phyloP scores from a whole-genome alignment of 2,888 invertebrate species.

The Antitype chi region DNA sequence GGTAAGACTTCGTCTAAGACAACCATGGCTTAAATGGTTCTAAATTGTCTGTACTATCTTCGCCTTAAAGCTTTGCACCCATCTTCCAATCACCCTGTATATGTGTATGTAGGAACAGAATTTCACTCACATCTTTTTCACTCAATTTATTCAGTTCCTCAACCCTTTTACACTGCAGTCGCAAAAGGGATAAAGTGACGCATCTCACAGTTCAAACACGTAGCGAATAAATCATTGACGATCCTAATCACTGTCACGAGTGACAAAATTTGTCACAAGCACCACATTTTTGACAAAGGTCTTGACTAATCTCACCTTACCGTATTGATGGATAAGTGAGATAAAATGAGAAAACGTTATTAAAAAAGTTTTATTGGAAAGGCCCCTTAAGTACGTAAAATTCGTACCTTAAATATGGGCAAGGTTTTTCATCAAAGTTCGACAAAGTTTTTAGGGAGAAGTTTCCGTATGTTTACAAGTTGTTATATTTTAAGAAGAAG shows the following conservation, averaged over 20 bases:
- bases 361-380: slow-evolving; percentile 75
- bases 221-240: slow-evolving; percentile 39
- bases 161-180: neutral
- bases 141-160: neutral
- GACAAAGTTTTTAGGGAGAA: slow-evolving; percentile 38
- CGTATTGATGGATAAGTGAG: slow-evolving; percentile 47
- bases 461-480: slow-evolving; percentile 52
- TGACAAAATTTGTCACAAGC: slow-evolving; percentile 28
- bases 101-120: no score
- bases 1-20: no score
- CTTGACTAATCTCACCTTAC: slow-evolving; percentile 35
- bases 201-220: slow-evolving; percentile 38
- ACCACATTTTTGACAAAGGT: slow-evolving; percentile 42
- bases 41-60: no score
- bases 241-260: slow-evolving; percentile 53
- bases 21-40: no score
- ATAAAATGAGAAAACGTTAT: slow-evolving; percentile 69
- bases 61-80: no score
- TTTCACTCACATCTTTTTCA: neutral
- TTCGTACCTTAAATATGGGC: slow-evolving; percentile 52
- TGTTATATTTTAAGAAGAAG: slow-evolving; percentile 43
- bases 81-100: no score
- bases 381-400: slow-evolving; percentile 36
- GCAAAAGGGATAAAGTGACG: neutral
- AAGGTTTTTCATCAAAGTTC: slow-evolving; percentile 64